Base-by-base conservation (phyloP, 2,888 invertebrate genomes). In the Spilosoma lubricipeda region DNA sequence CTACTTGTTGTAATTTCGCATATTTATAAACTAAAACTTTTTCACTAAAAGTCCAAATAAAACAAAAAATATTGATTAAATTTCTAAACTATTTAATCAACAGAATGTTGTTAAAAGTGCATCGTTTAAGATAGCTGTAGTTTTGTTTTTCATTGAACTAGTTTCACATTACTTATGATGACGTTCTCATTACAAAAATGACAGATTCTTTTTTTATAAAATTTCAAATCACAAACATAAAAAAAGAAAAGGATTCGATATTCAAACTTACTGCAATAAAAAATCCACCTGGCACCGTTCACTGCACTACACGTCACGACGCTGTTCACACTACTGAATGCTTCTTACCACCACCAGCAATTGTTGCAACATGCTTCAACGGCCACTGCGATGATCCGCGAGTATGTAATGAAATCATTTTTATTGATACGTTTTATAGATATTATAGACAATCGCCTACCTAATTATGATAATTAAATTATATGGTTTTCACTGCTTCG, bases 291-390 rank as follows among this genome's bases (percentile, higher is more conserved):
- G 27, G 72, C 74, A 85, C 83, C 84, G 72, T 80, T 84, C 85
- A 84, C 85, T 84, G 79, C 84, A 84, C 84, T 78, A 75, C 85
- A 84, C 85, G 80, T 77, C 82, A 77, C 82, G 48, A 76, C 79
- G 78, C 72, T 74, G 73, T 77, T 74, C 78, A 82, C 80, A 80
- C 77, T 66, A 84, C 84, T 84, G 83, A 84, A 74, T 71, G 76
- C 69, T n/a, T 39, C 59, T 76, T 72, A 70, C 70, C 82, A 74
- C 83, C 81, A 79, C 83, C 77, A 76, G 63, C 65, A 39, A 68
- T 33, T 72, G 64, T 75, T 78, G 67, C 81, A 72, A 77, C 80
- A 84, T 71, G 72, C 67, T 52, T 67, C 70, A 71, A 67, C 73
- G 65, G 56, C 71, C 70, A 68, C 67, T 9, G 33, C 56, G 69